Evolutionary conservation across 2,888 invertebrate genomes (phyloP).

Genomic region (Ormyrus labotus): DNA sequence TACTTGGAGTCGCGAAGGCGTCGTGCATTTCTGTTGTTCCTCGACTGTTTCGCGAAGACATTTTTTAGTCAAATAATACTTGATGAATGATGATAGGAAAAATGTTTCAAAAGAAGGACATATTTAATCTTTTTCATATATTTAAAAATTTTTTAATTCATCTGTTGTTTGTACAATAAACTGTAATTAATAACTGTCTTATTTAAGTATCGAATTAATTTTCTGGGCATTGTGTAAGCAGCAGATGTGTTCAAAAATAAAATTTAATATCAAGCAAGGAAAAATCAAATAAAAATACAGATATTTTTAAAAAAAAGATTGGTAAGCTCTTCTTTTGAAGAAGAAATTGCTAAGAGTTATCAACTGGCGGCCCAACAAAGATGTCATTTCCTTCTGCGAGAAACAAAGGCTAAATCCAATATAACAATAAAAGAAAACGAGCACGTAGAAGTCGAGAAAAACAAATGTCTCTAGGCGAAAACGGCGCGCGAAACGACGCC

Average conservation of each 20-base stretch:
- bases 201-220: too few relatives aligned
- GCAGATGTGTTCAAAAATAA: too few relatives aligned
- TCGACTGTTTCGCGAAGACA: constrained; percentile 44
- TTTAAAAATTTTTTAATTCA: too few relatives aligned
- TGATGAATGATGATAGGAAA: constrained; percentile 12
- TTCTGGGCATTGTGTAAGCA: too few relatives aligned
- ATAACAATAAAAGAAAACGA: neutral
- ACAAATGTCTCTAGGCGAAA: constrained; percentile 37
- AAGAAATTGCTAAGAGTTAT: too few relatives aligned
- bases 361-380: neutral
- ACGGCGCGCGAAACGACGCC: constrained; percentile 39
- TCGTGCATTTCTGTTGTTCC: constrained; percentile 42
- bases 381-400: constrained; percentile 23
- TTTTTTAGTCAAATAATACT: constrained; percentile 43
- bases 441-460: neutral
- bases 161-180: too few relatives aligned
- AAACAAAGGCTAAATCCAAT: constrained; percentile 20
- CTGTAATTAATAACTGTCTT: too few relatives aligned
- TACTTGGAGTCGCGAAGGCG: constrained; percentile 30
- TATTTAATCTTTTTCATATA: too few relatives aligned
- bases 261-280: neutral
- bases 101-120: too few relatives aligned
- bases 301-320: neutral
- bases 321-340: too few relatives aligned
- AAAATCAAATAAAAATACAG: neutral